A percentile compares a stretch with the other conserved stretches of the same genome.
Conservation (phyloP, 2,888 invertebrate genomes). For the Acronicta alni region DNA sequence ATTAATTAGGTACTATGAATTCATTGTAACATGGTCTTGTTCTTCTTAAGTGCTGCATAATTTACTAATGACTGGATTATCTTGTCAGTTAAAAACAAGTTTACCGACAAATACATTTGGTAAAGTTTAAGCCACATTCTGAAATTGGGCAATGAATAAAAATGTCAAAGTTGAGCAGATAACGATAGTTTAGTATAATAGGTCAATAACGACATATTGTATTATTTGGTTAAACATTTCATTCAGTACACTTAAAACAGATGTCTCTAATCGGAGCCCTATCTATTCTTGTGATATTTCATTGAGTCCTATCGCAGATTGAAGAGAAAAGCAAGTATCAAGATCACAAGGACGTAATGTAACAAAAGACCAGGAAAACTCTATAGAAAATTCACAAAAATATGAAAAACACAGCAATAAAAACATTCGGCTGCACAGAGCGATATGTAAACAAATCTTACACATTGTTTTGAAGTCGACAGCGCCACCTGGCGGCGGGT, state of each 20-base stretch:
- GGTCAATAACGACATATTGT: slow-evolving; percentile 35
- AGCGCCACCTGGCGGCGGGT: slow-evolving; percentile 81
- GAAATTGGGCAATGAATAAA: slow-evolving; percentile 38
- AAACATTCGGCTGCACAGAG: slow-evolving; percentile 53
- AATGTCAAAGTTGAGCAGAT: slow-evolving; percentile 58
- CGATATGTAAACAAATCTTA: slow-evolving; percentile 71
- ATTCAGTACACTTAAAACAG: slow-evolving; percentile 35
- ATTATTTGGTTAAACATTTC: slow-evolving; percentile 50
- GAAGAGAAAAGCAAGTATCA: slow-evolving; percentile 36
- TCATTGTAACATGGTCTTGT: slow-evolving; percentile 3
- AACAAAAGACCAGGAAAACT: slow-evolving; percentile 19
- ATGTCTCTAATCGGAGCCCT: slow-evolving; percentile 40
- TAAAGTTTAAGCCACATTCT: slow-evolving; percentile 1
- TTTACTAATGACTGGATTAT: background rate
- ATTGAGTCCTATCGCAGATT: slow-evolving; percentile 49
- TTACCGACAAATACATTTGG: too few species aligned
- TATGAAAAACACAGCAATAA: slow-evolving; percentile 44
- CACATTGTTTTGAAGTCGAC: slow-evolving; percentile 84
- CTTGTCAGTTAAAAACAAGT: slow-evolving; percentile 4
- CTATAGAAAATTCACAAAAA: slow-evolving; percentile 17
- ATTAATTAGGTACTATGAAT: background rate
- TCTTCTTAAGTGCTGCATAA: background rate
- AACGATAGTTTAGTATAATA: slow-evolving; percentile 25
- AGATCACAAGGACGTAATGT: slow-evolving; percentile 23
- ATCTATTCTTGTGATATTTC: slow-evolving; percentile 51